Conservation (phyloP, 2,113 vertebrate genomes). For the Pedionomus torquatus region DNA sequence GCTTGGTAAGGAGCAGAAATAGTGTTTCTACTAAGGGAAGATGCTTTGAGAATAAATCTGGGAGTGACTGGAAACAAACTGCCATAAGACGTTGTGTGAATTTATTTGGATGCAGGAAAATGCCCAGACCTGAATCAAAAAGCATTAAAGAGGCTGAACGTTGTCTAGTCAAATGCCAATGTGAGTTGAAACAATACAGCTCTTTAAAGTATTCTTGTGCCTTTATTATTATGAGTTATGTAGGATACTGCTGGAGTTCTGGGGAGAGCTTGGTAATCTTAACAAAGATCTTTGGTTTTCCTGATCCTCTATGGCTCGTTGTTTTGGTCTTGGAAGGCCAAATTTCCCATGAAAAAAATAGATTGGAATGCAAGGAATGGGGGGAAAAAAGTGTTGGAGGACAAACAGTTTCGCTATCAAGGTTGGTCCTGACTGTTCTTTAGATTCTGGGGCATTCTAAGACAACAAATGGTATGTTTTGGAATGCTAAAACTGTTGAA, state of each 20-base stretch:
- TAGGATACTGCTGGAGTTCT: background rate
- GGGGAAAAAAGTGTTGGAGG: background rate
- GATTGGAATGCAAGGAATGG: background rate
- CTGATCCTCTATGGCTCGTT: background rate
- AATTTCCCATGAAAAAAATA: background rate
- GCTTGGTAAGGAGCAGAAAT: background rate
- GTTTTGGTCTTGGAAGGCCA: background rate
- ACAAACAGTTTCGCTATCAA: background rate
- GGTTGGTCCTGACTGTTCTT: background rate
- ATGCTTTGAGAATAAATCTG: background rate
- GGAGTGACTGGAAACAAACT: background rate
- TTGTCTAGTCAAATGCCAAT: background rate
- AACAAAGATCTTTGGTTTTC: background rate
- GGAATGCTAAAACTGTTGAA: background rate
- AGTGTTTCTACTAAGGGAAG: background rate
- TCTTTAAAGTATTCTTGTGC: background rate
- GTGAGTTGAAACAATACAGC: background rate
- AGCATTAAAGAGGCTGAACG: background rate
- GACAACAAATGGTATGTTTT: background rate
- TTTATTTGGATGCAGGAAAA: background rate
- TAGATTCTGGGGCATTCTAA: background rate
- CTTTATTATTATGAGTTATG: background rate
- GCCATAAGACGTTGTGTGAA: background rate
- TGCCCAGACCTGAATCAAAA: background rate
- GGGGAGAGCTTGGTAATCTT: background rate